Evolutionary conservation across 2,888 invertebrate species (phyloP).

Genomic region (Lampropteryx suffumata): DNA sequence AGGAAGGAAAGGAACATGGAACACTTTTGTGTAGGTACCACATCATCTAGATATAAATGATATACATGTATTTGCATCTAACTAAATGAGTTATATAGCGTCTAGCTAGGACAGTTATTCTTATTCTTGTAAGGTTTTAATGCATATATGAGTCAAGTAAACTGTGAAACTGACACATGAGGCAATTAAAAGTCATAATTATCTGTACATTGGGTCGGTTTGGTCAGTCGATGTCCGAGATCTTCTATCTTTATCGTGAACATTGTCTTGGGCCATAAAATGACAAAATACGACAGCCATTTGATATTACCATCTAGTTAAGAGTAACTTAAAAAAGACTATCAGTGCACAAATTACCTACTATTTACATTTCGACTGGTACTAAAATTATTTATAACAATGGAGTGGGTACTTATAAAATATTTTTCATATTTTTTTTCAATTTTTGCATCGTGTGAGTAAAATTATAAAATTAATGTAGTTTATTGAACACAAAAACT

Average conservation of each 20-base stretch:
- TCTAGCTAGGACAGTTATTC: too few species aligned
- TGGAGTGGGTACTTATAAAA: slow-evolving; percentile 52
- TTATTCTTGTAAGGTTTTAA: too few species aligned
- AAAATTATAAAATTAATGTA: slow-evolving; percentile 53
- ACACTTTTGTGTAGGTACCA: too few species aligned
- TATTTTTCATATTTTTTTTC: slow-evolving; percentile 60
- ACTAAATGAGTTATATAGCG: too few species aligned
- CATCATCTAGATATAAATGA: too few species aligned
- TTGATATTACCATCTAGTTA: slow-evolving; percentile 58
- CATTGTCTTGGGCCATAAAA: slow-evolving; percentile 55
- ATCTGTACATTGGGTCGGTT: too few species aligned
- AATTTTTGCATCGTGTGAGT: slow-evolving; percentile 50
- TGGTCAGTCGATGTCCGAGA: slow-evolving; percentile 34
- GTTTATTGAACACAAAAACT: slow-evolving; percentile 62
- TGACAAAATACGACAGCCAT: slow-evolving; percentile 71
- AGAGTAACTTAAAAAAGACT: slow-evolving; percentile 69
- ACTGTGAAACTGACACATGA: background rate
- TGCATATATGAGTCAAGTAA: background rate
- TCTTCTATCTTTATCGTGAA: slow-evolving; percentile 57
- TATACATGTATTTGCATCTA: too few species aligned
- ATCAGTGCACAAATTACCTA: slow-evolving; percentile 76
- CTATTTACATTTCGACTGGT: slow-evolving; percentile 70
- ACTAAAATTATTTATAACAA: slow-evolving; percentile 55
- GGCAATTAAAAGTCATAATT: background rate
- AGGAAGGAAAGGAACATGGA: too few species aligned